Evolutionary conservation across 2,113 vertebrate species (phyloP).

Genomic region (Chrysochloris asiatica): DNA sequence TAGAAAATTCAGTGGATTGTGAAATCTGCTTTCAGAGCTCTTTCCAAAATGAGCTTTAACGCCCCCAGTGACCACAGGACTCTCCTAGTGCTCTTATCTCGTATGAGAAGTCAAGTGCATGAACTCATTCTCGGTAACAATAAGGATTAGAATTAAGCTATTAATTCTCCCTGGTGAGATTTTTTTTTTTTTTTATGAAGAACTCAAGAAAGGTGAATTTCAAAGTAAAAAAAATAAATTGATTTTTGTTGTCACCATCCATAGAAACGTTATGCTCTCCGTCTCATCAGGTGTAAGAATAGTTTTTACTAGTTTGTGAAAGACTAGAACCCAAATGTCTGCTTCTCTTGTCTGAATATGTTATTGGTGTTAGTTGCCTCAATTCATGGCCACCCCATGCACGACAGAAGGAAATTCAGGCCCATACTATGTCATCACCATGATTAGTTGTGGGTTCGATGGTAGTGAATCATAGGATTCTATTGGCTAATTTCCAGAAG

Average conservation of each 20-base stretch:
- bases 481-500: neutral
- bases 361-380: no score
- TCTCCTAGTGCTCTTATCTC: neutral
- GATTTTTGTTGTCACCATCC: neutral
- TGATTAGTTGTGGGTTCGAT: neutral
- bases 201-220: neutral
- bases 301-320: neutral
- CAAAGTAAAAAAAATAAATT: neutral
- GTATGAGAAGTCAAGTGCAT: neutral
- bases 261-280: neutral
- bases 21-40: neutral
- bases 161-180: neutral
- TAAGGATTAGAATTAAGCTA: neutral
- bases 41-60: neutral
- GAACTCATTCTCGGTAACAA: neutral
- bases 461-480: neutral
- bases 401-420: neutral
- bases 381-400: neutral
- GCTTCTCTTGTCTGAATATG: neutral
- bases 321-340: neutral
- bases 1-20: neutral
- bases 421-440: neutral
- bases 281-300: neutral
- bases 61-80: neutral
- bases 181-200: conserved; percentile 10